A percentile compares a stretch with the other conserved stretches of the same genome.
Evolutionary conservation across 2,113 vertebrate species (phyloP).

Genomic region (Chaenogobius annularis): DNA sequence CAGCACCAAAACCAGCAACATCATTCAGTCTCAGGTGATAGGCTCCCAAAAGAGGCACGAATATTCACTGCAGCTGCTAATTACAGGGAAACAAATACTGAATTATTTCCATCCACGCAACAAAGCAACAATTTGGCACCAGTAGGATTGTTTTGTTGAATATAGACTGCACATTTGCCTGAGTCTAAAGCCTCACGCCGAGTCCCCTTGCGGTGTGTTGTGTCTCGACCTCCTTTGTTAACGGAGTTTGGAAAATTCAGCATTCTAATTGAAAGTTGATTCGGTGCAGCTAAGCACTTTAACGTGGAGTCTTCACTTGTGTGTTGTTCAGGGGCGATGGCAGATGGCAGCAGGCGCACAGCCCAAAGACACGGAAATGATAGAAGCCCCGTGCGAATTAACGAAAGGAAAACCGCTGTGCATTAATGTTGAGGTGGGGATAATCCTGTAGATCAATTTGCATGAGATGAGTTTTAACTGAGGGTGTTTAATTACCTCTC

Average conservation of each 20-base stretch:
- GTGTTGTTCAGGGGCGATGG: slow-evolving; percentile 11
- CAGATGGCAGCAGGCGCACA: slow-evolving; percentile 13
- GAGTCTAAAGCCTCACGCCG: slow-evolving; percentile 17
- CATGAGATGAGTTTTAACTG: no score
- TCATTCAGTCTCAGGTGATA: no score
- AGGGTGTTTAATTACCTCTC: no score
- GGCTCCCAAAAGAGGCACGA: background rate
- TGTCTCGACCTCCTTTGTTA: background rate
- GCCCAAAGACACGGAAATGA: background rate
- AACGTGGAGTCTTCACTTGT: slow-evolving; percentile 7
- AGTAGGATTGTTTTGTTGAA: slow-evolving; percentile 3
- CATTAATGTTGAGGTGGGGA: background rate
- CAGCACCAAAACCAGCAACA: no score
- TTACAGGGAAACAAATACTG: background rate
- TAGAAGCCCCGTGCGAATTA: slow-evolving; percentile 1
- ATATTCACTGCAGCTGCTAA: background rate
- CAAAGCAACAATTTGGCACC: background rate
- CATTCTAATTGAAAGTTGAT: slow-evolving; percentile 1
- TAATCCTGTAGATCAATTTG: background rate
- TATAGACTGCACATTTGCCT: background rate
- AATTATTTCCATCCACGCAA: slow-evolving; percentile 4
- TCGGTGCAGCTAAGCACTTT: background rate
- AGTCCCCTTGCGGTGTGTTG: slow-evolving; percentile 1
- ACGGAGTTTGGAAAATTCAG: background rate
- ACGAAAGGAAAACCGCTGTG: background rate